Percentiles rank a stretch among this genome's conserved stretches.
Conservation (phyloP, 35 echinoderm and acorn worm species). For the Holothuria glaberrima region DNA sequence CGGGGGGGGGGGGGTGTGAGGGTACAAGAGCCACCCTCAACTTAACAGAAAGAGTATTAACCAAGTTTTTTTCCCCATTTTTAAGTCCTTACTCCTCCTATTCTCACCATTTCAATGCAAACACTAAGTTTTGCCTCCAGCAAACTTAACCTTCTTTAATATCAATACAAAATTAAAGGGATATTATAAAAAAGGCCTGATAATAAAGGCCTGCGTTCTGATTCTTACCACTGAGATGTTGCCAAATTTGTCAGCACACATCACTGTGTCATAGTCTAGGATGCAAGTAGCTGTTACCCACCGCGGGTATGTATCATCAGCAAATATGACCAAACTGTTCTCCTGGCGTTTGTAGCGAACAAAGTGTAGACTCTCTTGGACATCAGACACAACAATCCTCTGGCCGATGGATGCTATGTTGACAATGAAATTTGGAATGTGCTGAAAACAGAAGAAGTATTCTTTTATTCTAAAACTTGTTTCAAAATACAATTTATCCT, state of each 20-base stretch:
- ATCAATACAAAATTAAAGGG: background rate
- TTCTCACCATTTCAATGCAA: no score
- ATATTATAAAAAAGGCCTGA: background rate
- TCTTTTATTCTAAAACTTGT: background rate
- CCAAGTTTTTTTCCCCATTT: no score
- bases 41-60: no score
- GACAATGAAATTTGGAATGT: slow-evolving; percentile 95
- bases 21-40: no score
- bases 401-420: slow-evolving; percentile 79
- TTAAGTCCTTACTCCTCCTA: no score
- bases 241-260: slow-evolving; percentile 94
- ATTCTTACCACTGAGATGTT: slow-evolving; percentile 89
- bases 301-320: slow-evolving; percentile 89
- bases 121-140: no score
- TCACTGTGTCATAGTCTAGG: slow-evolving; percentile 92
- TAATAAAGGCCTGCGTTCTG: background rate
- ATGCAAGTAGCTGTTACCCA: slow-evolving; percentile 86
- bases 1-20: no score
- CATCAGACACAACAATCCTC: slow-evolving; percentile 87
- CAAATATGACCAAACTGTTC: slow-evolving; percentile 96
- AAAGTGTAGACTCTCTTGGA: slow-evolving; percentile 98
- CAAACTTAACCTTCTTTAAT: background rate
- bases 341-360: slow-evolving; percentile 91
- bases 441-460: slow-evolving; percentile 58
- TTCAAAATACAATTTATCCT: no score